Evolutionary conservation across 2,888 invertebrate species (phyloP).

Genomic region (Siphlonurus alternatus): DNA sequence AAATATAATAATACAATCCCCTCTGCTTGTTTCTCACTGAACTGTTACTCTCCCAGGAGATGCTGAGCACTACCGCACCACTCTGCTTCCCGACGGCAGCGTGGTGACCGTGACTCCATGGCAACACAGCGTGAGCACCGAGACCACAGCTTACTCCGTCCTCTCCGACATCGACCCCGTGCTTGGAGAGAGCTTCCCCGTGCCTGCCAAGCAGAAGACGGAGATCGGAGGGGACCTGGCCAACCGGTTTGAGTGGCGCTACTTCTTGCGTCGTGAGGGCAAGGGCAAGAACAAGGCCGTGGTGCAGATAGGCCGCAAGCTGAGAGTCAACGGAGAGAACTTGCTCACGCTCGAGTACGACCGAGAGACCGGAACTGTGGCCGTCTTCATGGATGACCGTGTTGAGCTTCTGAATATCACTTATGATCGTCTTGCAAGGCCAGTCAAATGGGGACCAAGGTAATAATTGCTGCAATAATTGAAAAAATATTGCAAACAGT

Average conservation of each 20-base stretch:
- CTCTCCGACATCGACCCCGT: constrained; percentile 76
- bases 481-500: not conserved
- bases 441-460: constrained; percentile 66
- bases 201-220: constrained; percentile 76
- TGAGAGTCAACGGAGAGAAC: constrained; percentile 82
- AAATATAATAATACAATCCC: too few species aligned
- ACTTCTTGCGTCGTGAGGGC: constrained; percentile 63
- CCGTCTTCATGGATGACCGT: constrained; percentile 75
- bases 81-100: constrained; percentile 65
- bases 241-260: constrained; percentile 91
- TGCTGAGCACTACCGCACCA: constrained; percentile 62
- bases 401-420: constrained; percentile 72
- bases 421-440: constrained; percentile 69
- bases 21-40: too few species aligned
- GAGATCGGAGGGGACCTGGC: constrained; percentile 81
- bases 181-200: constrained; percentile 79
- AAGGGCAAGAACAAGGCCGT: constrained; percentile 45
- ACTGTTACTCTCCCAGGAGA: too few species aligned
- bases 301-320: constrained; percentile 67
- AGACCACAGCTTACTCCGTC: constrained; percentile 79
- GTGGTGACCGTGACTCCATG: constrained; percentile 66
- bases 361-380: constrained; percentile 65
- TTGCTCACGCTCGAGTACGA: constrained; percentile 83
- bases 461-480: constrained; percentile 12
- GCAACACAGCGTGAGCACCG: constrained; percentile 77